Evolutionary conservation across 2,797 vertebrate species (phyloP), one percentile per base, ranked within the genome.

Genomic region (Channa striata): DNA sequence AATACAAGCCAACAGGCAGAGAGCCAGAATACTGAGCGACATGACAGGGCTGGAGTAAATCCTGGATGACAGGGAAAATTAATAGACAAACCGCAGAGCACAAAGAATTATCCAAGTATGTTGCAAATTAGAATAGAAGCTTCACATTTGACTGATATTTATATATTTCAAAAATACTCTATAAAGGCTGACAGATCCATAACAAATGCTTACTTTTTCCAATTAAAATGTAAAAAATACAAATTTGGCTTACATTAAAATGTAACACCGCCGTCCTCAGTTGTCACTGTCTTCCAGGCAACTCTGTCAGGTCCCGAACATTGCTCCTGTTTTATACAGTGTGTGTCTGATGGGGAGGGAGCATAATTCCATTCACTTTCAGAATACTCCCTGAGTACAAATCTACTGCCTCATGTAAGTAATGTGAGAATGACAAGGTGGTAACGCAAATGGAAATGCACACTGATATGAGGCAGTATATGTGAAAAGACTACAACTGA

Each of bases 1-100:
- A 91, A 95, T 82, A 79, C 93, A 96, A 84, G 95, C 88, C 87
- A 97, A 92, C 91, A 96, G 88, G 85, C 93, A 95, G 81, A 97
- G 86, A 77, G 92, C 88, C 84, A 96, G 85, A 78, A 94, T 71
- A 8, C 87, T 92, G 82, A 95, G 90, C 78, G 91, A 93, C 92
- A 95, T 92, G 78, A 88, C 86, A 92, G 93, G 86, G 70, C 88
- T 90, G 33, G 86, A 90, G 79, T 83, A 88, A 93, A 94, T 96
- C 95, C 96, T 97, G 90, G 60, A 80, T 54, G 51, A 78, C 61
- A 72, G 9, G 20, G 17, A 51, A 53, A 69, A 80, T 36, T 0
- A 47, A 58, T 43, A 50, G 25, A 70, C 37, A 78, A 64, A 75
- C 69, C 51, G 23, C 43, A 80, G 5, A 37, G 8, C 16, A 68